Percentiles rank a stretch among this genome's conserved stretches.
phyloP scores from a whole-genome alignment of 1,140 invertebrate genomes.

The Cyrtorhinus lividipennis region DNA sequence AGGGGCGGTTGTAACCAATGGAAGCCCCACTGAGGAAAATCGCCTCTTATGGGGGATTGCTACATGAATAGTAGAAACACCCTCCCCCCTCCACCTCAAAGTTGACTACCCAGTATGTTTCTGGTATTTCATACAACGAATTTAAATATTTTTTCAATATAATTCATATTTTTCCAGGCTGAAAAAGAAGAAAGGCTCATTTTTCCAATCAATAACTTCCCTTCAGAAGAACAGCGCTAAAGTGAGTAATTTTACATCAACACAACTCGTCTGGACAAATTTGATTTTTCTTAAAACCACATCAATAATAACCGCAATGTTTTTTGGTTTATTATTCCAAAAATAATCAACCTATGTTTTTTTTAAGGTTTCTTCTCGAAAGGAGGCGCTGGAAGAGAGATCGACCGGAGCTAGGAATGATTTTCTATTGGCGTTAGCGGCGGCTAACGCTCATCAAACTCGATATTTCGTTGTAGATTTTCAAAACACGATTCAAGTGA shows the following conservation, averaged over 20 bases:
- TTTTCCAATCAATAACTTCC: slow-evolving; percentile 90
- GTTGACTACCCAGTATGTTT: too few species aligned
- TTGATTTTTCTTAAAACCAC: neutral
- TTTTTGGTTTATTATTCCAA: too few species aligned
- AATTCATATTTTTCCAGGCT: slow-evolving; percentile 48
- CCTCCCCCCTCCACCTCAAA: too few species aligned
- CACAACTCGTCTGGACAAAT: neutral
- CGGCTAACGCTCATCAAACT: slow-evolving; percentile 89
- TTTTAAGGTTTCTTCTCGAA: slow-evolving; percentile 59
- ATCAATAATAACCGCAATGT: too few species aligned
- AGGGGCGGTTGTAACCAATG: too few species aligned
- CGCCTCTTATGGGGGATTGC: too few species aligned
- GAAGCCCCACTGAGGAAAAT: too few species aligned
- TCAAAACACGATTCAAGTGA: slow-evolving; percentile 66
- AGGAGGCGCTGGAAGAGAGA: slow-evolving; percentile 83
- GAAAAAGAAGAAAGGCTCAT: slow-evolving; percentile 90
- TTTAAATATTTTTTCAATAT: too few species aligned
- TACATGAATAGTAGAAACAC: too few species aligned
- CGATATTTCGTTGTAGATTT: slow-evolving; percentile 85
- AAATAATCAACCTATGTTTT: neutral
- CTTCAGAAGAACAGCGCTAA: slow-evolving; percentile 92
- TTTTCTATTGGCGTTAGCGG: slow-evolving; percentile 76
- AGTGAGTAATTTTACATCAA: slow-evolving; percentile 44
- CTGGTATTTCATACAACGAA: too few species aligned
- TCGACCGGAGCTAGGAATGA: slow-evolving; percentile 89